These are phyloP conservation scores for Anarsia innoxiella DNA, from an alignment of 2,888 invertebrate species.

Conservation along the genomic window DNA sequence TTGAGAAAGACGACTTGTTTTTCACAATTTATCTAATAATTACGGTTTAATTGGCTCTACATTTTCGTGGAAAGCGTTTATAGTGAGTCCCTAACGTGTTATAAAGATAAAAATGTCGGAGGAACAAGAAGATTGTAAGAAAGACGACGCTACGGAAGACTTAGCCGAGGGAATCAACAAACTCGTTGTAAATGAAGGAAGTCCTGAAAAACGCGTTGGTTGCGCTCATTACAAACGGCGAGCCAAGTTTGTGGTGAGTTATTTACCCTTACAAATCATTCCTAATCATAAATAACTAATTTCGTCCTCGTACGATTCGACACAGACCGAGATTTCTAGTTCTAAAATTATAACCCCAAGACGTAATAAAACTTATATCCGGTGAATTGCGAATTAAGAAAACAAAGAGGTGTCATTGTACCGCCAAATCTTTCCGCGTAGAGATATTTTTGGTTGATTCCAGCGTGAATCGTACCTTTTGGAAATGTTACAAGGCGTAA, in stretches of 20 bases:
- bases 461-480: background rate
- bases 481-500: background rate
- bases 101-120: conserved; percentile 46
- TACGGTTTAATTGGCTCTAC: too few species aligned
- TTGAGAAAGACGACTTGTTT: too few species aligned
- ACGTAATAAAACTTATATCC: conserved; percentile 33
- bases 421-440: too few species aligned
- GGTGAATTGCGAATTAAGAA: conserved; percentile 33
- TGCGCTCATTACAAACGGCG: conserved; percentile 90
- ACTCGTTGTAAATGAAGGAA: conserved; percentile 35
- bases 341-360: conserved; percentile 48
- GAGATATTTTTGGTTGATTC: background rate
- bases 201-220: conserved; percentile 74
- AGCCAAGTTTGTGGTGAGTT: conserved; percentile 89
- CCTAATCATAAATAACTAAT: conserved; percentile 10
- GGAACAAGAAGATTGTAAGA: conserved; percentile 38
- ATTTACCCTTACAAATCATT: conserved; percentile 6
- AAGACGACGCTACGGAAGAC: conserved; percentile 30
- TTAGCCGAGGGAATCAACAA: too few species aligned
- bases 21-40: too few species aligned
- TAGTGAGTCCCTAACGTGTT: too few species aligned
- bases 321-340: conserved; percentile 26
- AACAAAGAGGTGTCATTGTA: conserved; percentile 56
- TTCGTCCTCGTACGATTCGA: conserved; percentile 23
- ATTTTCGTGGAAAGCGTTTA: too few species aligned